Conservation (phyloP, 2,797 vertebrate genomes). For the Leucoraja ocellata region DNA sequence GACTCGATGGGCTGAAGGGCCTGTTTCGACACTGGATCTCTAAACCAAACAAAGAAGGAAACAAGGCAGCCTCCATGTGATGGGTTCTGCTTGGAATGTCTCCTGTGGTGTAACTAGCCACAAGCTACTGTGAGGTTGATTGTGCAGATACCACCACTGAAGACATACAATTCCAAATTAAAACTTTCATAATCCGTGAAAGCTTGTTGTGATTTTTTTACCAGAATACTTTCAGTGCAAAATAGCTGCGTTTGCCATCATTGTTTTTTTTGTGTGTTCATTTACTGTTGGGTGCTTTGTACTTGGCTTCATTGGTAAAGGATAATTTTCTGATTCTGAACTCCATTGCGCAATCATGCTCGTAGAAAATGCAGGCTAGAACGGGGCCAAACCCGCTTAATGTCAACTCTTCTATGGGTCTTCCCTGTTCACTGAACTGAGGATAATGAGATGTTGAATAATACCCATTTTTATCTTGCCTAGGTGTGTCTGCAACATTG, state of each 20-base stretch:
- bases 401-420: not conserved
- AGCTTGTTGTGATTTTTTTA: not conserved
- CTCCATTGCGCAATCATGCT: not conserved
- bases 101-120: no score
- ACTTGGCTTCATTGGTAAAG: not conserved
- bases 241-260: not conserved
- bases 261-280: not conserved
- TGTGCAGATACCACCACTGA: not conserved
- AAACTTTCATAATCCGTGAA: not conserved
- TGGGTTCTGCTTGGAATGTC: no score
- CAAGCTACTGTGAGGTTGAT: not conserved
- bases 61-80: no score
- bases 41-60: no score
- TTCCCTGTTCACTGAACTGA: not conserved
- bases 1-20: no score
- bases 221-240: no score
- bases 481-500: slow-evolving; percentile 99
- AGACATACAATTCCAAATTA: not conserved
- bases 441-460: not conserved
- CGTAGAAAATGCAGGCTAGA: not conserved
- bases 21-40: no score
- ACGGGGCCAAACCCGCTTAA: not conserved
- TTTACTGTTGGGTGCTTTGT: not conserved
- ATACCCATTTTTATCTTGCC: slow-evolving; percentile 38
- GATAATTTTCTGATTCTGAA: no score